Evolutionary conservation across 2,888 invertebrate species (phyloP), one percentile per base, ranked within the genome.

Genomic region (Ramazzottius varieornatus): DNA sequence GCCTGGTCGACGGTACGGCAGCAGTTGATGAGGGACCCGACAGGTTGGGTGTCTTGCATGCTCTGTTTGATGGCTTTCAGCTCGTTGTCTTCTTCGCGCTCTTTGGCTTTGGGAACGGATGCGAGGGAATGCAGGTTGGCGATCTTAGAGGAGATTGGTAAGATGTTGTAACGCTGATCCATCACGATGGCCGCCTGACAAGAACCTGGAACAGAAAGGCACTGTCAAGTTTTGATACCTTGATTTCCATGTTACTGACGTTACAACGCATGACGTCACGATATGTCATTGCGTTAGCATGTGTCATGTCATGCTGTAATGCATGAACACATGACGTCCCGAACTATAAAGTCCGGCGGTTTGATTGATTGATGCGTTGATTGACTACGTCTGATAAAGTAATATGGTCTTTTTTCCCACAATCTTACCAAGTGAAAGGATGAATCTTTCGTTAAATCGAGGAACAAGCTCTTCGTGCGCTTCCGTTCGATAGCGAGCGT

Each of bases 1-100:
- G 86, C 93, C 81, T 94, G 94, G 73, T 96, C 94, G 66, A 88
- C 79, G 0, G 96, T 98, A 75, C 83, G 86, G 76, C 94, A 94
- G 65, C 86, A 82, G 73, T 86, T 86, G 0, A 93, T 83, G 24
- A 98, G 79, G 0, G 83, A 84, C 0, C 91, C 92, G 1, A 92
- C 86, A 0, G 92, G 94, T 70, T 92, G 91, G 0, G 90, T 88
- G 71, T 92, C 92, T 65, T 84, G 81, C 33, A 96, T 78, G 40
- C 85, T 88, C 65, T 85, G 83, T 73, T 91, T 86, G 68, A 96
- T 75, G 40, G 83, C 82, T 65, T 80, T 80, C 65, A 96, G 78
- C 74, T 87, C 83, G 34, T 76, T 74, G 63, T 82, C 81, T 67
- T 54, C 29, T 29, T 16, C 20, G 16, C 20, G 4, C 20, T 65